Conservation (phyloP, 2,797 vertebrate species). For the Synaphobranchus kaupii region DNA sequence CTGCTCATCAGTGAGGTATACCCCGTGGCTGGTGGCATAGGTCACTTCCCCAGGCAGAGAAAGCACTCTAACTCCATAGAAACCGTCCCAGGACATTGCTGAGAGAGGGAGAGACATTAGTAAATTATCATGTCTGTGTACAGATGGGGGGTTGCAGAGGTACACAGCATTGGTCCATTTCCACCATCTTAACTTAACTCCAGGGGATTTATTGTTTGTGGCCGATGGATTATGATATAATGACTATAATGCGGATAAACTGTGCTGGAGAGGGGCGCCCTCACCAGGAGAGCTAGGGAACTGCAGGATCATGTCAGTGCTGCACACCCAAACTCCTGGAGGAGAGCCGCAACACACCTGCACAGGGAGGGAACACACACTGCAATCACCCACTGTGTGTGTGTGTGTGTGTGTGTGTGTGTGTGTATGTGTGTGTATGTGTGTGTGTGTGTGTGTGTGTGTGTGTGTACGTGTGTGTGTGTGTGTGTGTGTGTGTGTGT, state of each 20-base stretch:
- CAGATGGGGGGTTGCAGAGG: neutral
- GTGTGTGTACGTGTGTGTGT: no score
- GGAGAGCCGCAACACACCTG: constrained; percentile 89
- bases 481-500: no score
- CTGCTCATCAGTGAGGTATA: constrained; percentile 80
- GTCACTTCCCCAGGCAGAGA: constrained; percentile 78
- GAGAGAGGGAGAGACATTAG: constrained; percentile 3
- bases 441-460: neutral
- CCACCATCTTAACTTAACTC: neutral
- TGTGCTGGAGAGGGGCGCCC: constrained; percentile 30
- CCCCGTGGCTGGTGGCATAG: constrained; percentile 84
- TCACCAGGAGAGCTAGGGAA: constrained; percentile 77
- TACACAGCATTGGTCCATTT: neutral
- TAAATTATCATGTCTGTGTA: neutral
- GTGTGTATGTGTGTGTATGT: neutral
- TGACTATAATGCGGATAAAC: no score
- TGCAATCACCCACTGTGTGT: neutral
- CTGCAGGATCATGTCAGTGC: constrained; percentile 87
- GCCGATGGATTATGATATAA: neutral
- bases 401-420: neutral
- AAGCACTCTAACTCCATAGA: constrained; percentile 82
- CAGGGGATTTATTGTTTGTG: neutral
- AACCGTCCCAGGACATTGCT: constrained; percentile 81
- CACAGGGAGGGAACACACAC: neutral
- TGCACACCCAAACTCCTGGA: constrained; percentile 92